Conservation (phyloP, 2,113 vertebrate genomes). For the Perccottus glenii region DNA sequence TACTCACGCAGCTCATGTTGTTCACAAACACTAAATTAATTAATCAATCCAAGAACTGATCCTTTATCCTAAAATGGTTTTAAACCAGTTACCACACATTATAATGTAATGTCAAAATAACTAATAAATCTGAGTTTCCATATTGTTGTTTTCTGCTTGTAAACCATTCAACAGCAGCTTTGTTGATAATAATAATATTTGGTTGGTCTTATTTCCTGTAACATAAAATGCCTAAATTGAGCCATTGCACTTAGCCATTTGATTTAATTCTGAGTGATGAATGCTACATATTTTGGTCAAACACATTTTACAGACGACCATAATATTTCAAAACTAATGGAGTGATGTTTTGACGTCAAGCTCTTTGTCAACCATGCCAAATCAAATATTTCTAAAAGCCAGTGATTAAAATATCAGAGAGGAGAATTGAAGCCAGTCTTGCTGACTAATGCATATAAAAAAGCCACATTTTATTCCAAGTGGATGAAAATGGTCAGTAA, state of each 20-base stretch:
- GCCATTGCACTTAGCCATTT: background rate
- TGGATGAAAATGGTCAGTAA: slow-evolving; percentile 3
- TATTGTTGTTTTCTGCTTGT: too few species aligned
- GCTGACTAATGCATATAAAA: background rate
- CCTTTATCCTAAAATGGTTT: too few species aligned
- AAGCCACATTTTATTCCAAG: background rate
- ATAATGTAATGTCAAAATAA: too few species aligned
- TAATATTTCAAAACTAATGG: slow-evolving; percentile 7
- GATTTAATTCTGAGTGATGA: background rate
- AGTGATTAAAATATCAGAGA: background rate
- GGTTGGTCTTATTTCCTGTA: too few species aligned
- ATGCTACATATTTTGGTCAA: background rate
- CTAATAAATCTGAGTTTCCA: too few species aligned
- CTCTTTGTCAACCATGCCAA: background rate
- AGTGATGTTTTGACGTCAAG: slow-evolving; percentile 3
- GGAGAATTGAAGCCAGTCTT: background rate
- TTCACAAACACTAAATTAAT: too few species aligned
- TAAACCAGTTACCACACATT: too few species aligned
- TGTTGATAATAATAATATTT: too few species aligned
- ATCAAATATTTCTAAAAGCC: background rate
- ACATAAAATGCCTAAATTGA: background rate
- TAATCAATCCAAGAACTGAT: too few species aligned
- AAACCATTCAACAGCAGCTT: too few species aligned
- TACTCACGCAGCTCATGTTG: too few species aligned
- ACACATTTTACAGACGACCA: background rate